Conservation (phyloP, 2,113 vertebrate species). For the Daubentonia madagascariensis region DNA sequence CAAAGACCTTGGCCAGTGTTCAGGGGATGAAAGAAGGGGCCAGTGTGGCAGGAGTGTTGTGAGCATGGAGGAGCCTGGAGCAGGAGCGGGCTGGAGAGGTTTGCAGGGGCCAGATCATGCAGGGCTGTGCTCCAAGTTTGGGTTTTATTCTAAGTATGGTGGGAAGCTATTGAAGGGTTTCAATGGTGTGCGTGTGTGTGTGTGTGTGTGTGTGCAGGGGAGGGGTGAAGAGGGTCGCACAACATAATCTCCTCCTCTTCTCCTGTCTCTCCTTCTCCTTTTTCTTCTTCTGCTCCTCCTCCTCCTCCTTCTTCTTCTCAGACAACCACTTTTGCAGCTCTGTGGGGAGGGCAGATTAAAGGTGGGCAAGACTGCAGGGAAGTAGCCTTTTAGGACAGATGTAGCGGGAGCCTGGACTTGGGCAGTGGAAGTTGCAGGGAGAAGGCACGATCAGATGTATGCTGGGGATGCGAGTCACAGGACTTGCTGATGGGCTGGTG, state of each 20-base stretch:
- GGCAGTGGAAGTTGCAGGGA: not conserved
- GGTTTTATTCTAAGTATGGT: not conserved
- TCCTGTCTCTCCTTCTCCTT: not conserved
- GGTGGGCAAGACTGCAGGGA: accelerated
- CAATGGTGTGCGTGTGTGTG: not conserved
- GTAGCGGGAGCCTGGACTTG: no score
- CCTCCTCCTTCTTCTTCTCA: not conserved
- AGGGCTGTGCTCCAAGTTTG: not conserved
- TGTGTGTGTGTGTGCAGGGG: not conserved
- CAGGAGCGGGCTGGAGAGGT: accelerated
- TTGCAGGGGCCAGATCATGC: accelerated
- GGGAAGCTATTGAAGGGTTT: not conserved
- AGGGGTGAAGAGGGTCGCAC: not conserved
- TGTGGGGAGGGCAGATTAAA: not conserved
- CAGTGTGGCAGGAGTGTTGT: not conserved
- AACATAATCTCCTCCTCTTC: not conserved
- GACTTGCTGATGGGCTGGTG: no score
- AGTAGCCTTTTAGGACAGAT: not conserved
- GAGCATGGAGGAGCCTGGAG: accelerated
- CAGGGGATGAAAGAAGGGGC: not conserved
- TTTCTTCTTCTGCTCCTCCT: not conserved
- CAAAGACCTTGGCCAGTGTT: not conserved
- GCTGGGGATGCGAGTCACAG: accelerated
- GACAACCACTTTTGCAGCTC: not conserved
- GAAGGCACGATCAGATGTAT: not conserved